Percentiles rank a stretch among this genome's conserved stretches.
phyloP scores from a whole-genome alignment of 2,113 vertebrate genomes.

The Trematocara marginatum region DNA sequence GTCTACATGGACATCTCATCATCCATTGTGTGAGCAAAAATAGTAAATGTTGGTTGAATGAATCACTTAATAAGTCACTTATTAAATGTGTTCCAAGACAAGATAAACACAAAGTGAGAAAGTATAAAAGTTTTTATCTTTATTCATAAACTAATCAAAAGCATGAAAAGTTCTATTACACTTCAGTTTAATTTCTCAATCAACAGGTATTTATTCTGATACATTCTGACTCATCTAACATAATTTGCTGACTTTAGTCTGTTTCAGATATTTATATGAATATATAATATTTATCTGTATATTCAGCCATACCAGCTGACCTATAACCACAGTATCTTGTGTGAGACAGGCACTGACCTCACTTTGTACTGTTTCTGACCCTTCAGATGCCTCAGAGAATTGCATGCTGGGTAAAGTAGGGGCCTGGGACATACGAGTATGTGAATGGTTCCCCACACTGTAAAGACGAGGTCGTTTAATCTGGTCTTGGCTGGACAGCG shows the following conservation, averaged over 20 bases:
- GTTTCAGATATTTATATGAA: background rate
- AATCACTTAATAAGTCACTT: background rate
- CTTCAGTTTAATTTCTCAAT: background rate
- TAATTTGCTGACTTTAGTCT: background rate
- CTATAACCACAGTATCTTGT: background rate
- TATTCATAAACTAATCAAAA: background rate
- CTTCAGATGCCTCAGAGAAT: constrained; percentile 72
- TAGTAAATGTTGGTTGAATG: background rate
- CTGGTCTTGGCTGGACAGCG: constrained; percentile 83
- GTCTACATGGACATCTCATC: background rate
- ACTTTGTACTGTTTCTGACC: constrained; percentile 67
- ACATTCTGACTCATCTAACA: background rate
- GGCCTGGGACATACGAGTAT: constrained; percentile 55
- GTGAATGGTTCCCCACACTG: constrained; percentile 79
- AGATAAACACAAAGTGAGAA: background rate
- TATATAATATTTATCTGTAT: background rate
- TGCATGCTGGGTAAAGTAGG: constrained; percentile 63
- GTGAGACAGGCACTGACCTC: constrained; percentile 64
- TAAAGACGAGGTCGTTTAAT: constrained; percentile 82
- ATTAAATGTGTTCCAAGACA: background rate
- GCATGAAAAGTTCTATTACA: background rate
- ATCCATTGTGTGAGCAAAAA: background rate
- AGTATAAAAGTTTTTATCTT: background rate
- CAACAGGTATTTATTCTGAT: background rate
- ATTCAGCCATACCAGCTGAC: background rate